Evolutionary conservation across 1,140 invertebrate genomes (phyloP).

Genomic region (Hydropsyche tenuis): DNA sequence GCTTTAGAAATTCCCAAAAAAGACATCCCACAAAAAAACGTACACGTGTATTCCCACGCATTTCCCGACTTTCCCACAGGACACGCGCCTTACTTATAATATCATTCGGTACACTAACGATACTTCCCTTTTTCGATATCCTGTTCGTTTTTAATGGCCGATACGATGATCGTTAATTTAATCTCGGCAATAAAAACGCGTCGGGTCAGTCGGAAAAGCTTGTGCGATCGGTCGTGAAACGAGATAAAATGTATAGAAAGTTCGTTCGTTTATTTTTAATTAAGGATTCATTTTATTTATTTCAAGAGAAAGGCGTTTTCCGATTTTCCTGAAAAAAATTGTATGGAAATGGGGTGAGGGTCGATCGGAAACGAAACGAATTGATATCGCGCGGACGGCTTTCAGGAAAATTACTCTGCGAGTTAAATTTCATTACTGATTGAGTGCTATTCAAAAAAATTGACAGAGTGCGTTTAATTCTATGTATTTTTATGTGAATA

Average conservation of each 20-base stretch:
- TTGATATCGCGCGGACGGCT: neutral
- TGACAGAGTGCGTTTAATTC: neutral
- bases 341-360: neutral
- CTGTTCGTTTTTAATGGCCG: conserved; percentile 18
- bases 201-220: conserved; percentile 12
- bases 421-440: neutral
- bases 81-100: too few species aligned
- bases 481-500: too few species aligned
- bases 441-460: neutral
- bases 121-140: conserved; percentile 6
- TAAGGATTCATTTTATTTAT: conserved; percentile 8
- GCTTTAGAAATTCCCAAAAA: too few species aligned
- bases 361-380: neutral
- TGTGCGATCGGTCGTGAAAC: conserved; percentile 17
- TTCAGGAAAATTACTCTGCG: neutral
- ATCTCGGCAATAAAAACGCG: conserved; percentile 23
- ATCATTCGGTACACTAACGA: too few species aligned
- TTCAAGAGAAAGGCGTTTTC: too few species aligned
- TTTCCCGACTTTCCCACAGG: too few species aligned
- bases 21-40: too few species aligned
- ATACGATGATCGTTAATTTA: conserved; percentile 32
- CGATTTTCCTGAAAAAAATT: too few species aligned
- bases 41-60: too few species aligned
- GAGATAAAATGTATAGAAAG: conserved; percentile 10
- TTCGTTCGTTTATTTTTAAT: conserved; percentile 11